phyloP scores from a whole-genome alignment of 1,140 invertebrate genomes.

The Pristionchus pacificus region DNA sequence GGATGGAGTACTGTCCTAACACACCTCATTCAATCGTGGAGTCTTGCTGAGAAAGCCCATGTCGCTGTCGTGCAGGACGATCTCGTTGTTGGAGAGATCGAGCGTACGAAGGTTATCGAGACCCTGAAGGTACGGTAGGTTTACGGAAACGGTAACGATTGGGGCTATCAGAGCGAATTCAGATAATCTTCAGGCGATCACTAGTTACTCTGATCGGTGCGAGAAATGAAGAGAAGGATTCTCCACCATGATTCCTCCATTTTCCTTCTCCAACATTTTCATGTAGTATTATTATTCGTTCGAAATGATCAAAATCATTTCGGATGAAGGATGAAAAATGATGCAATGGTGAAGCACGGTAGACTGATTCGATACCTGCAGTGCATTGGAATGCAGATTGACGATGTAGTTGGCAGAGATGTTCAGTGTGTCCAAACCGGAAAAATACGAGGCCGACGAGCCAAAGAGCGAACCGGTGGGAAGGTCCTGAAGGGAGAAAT shows the following conservation, averaged over 20 bases:
- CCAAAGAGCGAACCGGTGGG: constrained; percentile 50
- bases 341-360: no score
- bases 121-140: no score
- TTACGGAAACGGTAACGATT: no score
- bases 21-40: constrained; percentile 46
- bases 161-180: no score
- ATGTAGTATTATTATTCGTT: no score
- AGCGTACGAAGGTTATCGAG: constrained; percentile 50
- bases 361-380: no score
- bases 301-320: no score
- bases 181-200: no score
- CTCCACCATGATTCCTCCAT: neutral
- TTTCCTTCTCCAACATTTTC: no score
- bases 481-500: constrained; percentile 40
- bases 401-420: constrained; percentile 57
- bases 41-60: constrained; percentile 51
- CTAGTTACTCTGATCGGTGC: no score
- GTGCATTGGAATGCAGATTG: constrained; percentile 49
- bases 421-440: constrained; percentile 41
- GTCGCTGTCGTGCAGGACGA: constrained; percentile 48
- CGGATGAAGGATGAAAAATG: neutral
- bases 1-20: no score
- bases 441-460: constrained; percentile 29
- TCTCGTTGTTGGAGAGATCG: constrained; percentile 55
- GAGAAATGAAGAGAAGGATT: no score